Conservation (phyloP, 2,888 invertebrate species). For the Rosalia funebris region DNA sequence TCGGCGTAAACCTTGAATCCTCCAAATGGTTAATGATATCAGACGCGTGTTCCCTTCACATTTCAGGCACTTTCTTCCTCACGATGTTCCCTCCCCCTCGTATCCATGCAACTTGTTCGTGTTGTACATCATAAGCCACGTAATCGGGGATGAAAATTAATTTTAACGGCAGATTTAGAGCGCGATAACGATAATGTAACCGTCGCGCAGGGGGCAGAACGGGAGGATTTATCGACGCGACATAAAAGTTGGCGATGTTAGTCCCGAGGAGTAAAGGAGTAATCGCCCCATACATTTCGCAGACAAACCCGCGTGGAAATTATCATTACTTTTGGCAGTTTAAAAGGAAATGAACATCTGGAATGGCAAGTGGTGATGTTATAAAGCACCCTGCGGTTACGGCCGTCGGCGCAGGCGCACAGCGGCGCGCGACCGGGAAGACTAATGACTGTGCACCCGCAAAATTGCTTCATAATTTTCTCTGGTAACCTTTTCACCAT, state of each 20-base stretch:
- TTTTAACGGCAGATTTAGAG: conserved; percentile 28
- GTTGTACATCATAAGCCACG: conserved; percentile 6
- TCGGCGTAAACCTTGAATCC: too few relatives aligned
- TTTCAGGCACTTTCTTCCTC: too few relatives aligned
- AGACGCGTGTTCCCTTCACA: too few relatives aligned
- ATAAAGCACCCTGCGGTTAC: conserved; percentile 51
- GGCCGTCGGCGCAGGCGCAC: conserved; percentile 33
- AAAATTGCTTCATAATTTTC: conserved; percentile 65
- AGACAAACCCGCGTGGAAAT: conserved; percentile 40
- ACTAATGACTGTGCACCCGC: conserved; percentile 63
- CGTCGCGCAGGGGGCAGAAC: conserved; percentile 6
- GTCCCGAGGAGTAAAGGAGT: conserved; percentile 23
- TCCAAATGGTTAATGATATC: too few relatives aligned
- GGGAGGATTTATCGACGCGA: conserved; percentile 11
- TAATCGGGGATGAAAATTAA: conserved; percentile 28
- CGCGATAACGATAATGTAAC: conserved; percentile 27
- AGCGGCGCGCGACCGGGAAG: conserved; percentile 19
- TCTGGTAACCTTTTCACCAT: conserved; percentile 63
- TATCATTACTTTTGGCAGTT: conserved; percentile 47
- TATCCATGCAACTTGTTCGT: not conserved
- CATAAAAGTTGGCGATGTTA: conserved; percentile 26
- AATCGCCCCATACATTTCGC: conserved; percentile 32
- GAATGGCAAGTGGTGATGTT: conserved; percentile 50
- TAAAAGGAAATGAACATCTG: conserved; percentile 50
- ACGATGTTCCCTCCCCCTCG: too few relatives aligned